Percentiles rank a stretch among this genome's conserved stretches.
Evolutionary conservation across 2,113 vertebrate species (phyloP).

Genomic region (Cygnus buccinator): DNA sequence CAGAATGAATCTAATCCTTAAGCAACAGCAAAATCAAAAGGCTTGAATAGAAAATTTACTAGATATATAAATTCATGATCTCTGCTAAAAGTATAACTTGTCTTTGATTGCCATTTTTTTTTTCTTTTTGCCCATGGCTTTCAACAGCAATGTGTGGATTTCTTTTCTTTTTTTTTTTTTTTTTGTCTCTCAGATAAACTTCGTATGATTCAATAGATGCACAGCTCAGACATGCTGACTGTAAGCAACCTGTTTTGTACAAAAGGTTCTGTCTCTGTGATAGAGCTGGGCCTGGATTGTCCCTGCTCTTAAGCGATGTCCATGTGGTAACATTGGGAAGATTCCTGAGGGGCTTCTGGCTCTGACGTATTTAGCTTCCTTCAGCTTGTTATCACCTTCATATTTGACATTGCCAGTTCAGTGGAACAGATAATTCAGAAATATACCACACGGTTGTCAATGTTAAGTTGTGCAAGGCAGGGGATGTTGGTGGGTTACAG

Average conservation of each 20-base stretch:
- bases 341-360: background rate
- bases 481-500: background rate
- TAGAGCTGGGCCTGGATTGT: background rate
- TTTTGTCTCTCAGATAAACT: background rate
- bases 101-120: background rate
- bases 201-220: background rate
- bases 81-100: background rate
- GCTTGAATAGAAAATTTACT: background rate
- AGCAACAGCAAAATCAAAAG: constrained; percentile 11
- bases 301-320: background rate
- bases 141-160: background rate
- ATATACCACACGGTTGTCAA: background rate
- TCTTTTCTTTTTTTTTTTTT: background rate
- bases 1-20: constrained; percentile 12
- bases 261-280: background rate
- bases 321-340: background rate
- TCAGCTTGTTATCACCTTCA: constrained; percentile 19
- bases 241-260: background rate
- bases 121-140: background rate
- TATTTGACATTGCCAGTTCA: background rate
- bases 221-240: background rate
- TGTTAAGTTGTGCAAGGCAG: background rate
- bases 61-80: background rate
- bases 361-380: constrained; percentile 12
- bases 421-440: constrained; percentile 10